phyloP scores from a whole-genome alignment of 2,797 vertebrate genomes.

The Sylvilagus floridanus region DNA sequence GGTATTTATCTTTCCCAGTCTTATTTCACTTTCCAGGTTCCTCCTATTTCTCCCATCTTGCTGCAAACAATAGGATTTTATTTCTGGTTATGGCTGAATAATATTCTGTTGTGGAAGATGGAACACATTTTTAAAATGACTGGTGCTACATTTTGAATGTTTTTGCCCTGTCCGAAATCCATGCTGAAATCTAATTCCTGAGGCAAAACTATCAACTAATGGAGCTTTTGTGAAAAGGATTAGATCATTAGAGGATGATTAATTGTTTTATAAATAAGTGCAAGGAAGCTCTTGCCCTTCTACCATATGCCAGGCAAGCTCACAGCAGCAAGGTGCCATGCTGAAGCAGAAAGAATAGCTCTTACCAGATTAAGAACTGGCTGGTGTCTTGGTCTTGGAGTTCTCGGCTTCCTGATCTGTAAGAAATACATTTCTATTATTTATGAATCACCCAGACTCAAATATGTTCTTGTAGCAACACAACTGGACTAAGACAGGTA shows the following conservation, averaged over 20 bases:
- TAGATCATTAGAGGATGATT: neutral
- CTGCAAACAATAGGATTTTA: too few species aligned
- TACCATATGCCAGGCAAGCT: accelerated
- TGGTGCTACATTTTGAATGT: neutral
- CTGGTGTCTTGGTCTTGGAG: neutral
- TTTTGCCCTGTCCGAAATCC: neutral
- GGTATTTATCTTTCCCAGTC: too few species aligned
- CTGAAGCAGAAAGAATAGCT: too few species aligned
- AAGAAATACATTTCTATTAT: neutral
- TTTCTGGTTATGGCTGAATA: too few species aligned
- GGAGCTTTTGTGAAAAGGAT: neutral
- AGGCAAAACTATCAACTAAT: neutral
- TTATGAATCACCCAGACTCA: neutral
- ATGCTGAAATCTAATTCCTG: neutral
- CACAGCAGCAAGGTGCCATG: neutral
- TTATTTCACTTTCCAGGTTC: too few species aligned
- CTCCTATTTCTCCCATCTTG: too few species aligned
- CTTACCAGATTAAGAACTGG: neutral
- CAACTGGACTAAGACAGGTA: neutral
- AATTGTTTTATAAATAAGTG: neutral
- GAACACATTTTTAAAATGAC: constrained; percentile 5
- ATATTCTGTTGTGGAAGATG: too few species aligned
- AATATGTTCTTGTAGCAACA: neutral
- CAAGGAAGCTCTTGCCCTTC: neutral
- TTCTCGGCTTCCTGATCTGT: neutral